A percentile compares a stretch with the other conserved stretches of the same genome.
Evolutionary conservation across 2,113 vertebrate species (phyloP).

Genomic region (Microcebus tavaratra): DNA sequence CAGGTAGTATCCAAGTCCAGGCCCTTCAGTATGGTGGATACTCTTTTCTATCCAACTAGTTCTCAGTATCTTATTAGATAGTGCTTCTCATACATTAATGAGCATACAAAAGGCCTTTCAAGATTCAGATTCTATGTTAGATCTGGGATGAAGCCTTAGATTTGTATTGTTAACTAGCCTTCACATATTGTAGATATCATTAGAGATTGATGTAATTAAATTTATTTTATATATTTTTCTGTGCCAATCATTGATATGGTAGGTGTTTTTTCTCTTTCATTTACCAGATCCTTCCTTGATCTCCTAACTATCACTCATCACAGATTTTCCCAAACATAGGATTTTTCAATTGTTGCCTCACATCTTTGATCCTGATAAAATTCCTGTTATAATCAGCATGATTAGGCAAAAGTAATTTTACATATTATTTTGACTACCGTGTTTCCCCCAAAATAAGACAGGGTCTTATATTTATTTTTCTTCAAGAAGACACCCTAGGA

Average conservation of each 20-base stretch:
- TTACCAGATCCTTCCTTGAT: background rate
- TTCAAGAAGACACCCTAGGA: too few relatives aligned
- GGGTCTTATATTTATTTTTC: too few relatives aligned
- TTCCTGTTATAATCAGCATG: background rate
- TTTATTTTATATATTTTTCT: background rate
- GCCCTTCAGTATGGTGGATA: background rate
- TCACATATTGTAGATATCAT: background rate
- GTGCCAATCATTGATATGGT: background rate
- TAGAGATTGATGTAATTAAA: background rate
- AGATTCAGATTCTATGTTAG: background rate
- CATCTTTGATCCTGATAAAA: background rate
- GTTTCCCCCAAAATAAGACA: too few relatives aligned
- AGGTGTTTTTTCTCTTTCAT: too few relatives aligned
- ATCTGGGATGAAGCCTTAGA: background rate
- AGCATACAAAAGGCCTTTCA: background rate
- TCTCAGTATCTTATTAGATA: background rate
- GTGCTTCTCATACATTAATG: background rate
- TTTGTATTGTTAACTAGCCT: background rate
- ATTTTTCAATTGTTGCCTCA: background rate
- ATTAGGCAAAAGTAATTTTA: background rate
- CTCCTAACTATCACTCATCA: background rate
- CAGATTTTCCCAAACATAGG: background rate
- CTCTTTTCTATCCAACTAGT: background rate
- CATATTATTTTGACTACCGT: background rate
- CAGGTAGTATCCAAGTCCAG: background rate